A percentile compares a stretch with the other conserved stretches of the same genome.
These are phyloP conservation scores for Intellagama lesueurii DNA, from an alignment of 2,797 vertebrate species.

Conservation along the genomic window DNA sequence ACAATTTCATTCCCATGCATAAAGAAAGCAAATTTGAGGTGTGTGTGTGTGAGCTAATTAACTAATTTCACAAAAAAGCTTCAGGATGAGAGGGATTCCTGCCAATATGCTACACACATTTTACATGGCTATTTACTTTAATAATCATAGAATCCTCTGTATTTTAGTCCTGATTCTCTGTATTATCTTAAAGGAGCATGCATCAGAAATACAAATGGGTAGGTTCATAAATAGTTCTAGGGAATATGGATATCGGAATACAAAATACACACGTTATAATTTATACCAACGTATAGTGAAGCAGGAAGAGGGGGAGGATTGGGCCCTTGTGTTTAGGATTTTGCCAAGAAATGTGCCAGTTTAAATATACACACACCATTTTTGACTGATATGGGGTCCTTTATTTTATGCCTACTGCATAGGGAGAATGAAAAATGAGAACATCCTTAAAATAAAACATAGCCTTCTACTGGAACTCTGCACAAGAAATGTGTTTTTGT, in stretches of 20 bases:
- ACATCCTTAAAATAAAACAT: neutral
- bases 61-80: conserved; percentile 64
- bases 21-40: conserved; percentile 52
- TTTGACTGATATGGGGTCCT: neutral
- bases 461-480: too few relatives aligned
- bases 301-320: neutral
- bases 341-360: neutral
- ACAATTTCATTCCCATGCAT: conserved; percentile 57
- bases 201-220: neutral
- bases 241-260: neutral
- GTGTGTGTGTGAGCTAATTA: conserved; percentile 60
- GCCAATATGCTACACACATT: conserved; percentile 61
- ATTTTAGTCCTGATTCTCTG: conserved; percentile 39
- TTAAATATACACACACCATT: neutral
- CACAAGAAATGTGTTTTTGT: too few relatives aligned
- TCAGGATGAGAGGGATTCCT: conserved; percentile 59
- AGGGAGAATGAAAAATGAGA: neutral
- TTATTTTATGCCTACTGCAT: neutral
- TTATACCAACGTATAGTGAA: neutral
- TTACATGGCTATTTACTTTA: conserved; percentile 66
- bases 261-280: neutral
- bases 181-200: conserved; percentile 63
- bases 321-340: neutral
- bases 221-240: conserved; percentile 7
- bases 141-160: conserved; percentile 54